Conservation (phyloP, 2,113 vertebrate genomes). For the Paratilapia polleni region DNA sequence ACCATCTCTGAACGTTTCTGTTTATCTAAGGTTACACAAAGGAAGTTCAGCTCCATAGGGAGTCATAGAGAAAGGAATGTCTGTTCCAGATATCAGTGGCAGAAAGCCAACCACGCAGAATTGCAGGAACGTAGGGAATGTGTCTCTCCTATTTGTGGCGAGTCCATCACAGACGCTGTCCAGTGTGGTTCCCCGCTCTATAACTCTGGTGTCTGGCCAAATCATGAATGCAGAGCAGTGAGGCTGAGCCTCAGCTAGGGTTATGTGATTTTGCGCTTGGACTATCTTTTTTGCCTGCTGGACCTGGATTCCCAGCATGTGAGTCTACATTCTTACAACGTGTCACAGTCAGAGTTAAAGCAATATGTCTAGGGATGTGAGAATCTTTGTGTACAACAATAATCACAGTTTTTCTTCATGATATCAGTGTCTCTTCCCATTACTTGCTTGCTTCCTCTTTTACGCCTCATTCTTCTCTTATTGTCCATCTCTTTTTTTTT, state of each 20-base stretch:
- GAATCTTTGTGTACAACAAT: not conserved
- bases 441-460: not conserved
- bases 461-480: not conserved
- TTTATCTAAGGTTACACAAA: constrained; percentile 16
- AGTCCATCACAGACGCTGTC: constrained; percentile 27
- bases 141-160: constrained; percentile 25
- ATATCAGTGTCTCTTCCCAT: not conserved
- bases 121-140: constrained; percentile 51
- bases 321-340: not conserved
- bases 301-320: constrained; percentile 6
- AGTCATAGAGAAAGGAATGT: constrained; percentile 26
- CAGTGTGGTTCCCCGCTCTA: constrained; percentile 10
- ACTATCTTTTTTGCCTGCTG: constrained; percentile 18
- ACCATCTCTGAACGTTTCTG: constrained; percentile 19
- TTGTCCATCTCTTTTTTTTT: not conserved
- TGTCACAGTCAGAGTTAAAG: constrained; percentile 5
- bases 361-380: constrained; percentile 1
- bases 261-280: constrained; percentile 16
- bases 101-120: constrained; percentile 23
- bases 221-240: constrained; percentile 22
- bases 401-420: not conserved
- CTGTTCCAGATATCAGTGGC: constrained; percentile 33
- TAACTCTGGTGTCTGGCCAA: constrained; percentile 32
- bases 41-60: constrained; percentile 50
- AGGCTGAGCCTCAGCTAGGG: not conserved